A percentile compares a stretch with the other conserved stretches of the same genome.
These are phyloP conservation scores for Propsilocerus akamusi DNA, from an alignment of 1,140 invertebrate species.

Conservation along the genomic window DNA sequence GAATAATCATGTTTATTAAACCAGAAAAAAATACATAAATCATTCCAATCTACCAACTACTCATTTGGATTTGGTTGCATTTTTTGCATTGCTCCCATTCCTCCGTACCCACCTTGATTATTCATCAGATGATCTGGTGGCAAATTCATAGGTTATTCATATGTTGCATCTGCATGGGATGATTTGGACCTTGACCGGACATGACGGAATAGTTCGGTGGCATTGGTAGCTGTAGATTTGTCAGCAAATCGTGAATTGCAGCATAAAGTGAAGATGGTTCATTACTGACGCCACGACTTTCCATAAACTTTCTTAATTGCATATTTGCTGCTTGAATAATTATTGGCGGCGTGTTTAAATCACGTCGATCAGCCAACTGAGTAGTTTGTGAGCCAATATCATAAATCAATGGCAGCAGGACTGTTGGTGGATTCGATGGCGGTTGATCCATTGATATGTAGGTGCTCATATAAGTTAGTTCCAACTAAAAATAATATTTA, in stretches of 20 bases:
- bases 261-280: slow-evolving; percentile 75
- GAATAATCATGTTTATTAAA: too few relatives aligned
- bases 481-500: slow-evolving; percentile 38
- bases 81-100: too few relatives aligned
- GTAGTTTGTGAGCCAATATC: slow-evolving; percentile 71
- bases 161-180: too few relatives aligned
- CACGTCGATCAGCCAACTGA: slow-evolving; percentile 63
- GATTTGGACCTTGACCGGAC: too few relatives aligned
- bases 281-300: slow-evolving; percentile 35
- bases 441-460: too few relatives aligned
- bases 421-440: slow-evolving; percentile 42
- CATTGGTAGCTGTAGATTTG: slow-evolving; percentile 52
- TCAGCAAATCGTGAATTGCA: slow-evolving; percentile 66
- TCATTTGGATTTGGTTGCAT: too few relatives aligned
- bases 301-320: slow-evolving; percentile 44
- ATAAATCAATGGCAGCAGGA: slow-evolving; percentile 77
- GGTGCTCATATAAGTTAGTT: slow-evolving; percentile 55
- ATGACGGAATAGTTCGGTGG: too few relatives aligned
- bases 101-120: too few relatives aligned
- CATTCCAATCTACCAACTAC: too few relatives aligned
- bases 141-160: too few relatives aligned
- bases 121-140: too few relatives aligned
- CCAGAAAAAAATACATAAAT: too few relatives aligned
- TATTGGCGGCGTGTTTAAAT: slow-evolving; percentile 12
- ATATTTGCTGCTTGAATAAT: slow-evolving; percentile 33